Percentiles rank a stretch among this genome's conserved stretches.
These are phyloP conservation scores for Kryptolebias ocellatus DNA, from an alignment of 2,797 vertebrate genomes.

Conservation along the genomic window DNA sequence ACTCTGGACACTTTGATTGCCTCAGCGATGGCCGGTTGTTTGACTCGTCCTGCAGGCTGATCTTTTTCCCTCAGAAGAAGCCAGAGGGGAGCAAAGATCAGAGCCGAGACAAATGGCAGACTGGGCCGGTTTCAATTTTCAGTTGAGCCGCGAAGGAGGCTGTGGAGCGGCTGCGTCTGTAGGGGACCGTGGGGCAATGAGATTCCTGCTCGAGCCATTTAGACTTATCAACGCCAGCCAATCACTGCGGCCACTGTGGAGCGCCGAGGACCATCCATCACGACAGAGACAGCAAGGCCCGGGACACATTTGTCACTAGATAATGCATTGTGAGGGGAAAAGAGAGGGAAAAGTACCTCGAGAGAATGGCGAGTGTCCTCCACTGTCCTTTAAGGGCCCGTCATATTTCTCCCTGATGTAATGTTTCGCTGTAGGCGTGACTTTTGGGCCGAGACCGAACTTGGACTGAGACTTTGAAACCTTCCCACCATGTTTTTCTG, in stretches of 20 bases:
- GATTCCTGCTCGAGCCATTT: constrained; percentile 61
- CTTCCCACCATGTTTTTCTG: constrained; percentile 42
- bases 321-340: constrained; percentile 61
- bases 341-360: constrained; percentile 26
- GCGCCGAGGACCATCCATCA: constrained; percentile 67
- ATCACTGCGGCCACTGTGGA: constrained; percentile 53
- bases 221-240: constrained; percentile 67
- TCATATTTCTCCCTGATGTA: constrained; percentile 32
- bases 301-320: constrained; percentile 58
- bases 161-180: constrained; percentile 36
- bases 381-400: constrained; percentile 52
- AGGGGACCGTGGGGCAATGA: constrained; percentile 54
- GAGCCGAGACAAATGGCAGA: constrained; percentile 10
- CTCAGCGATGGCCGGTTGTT: constrained; percentile 37
- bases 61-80: constrained; percentile 24
- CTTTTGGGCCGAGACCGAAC: constrained; percentile 26
- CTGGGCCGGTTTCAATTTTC: constrained; percentile 50
- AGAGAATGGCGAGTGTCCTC: constrained; percentile 55
- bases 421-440: constrained; percentile 37
- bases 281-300: constrained; percentile 33
- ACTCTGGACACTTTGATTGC: constrained; percentile 47
- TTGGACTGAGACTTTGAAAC: constrained; percentile 33
- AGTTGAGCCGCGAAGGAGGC: constrained; percentile 20
- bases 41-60: constrained; percentile 18
- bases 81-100: constrained; percentile 31